Evolutionary conservation across 2,113 vertebrate genomes (phyloP), one percentile per base, ranked within the genome.

Genomic region (Pluvianellus socialis): DNA sequence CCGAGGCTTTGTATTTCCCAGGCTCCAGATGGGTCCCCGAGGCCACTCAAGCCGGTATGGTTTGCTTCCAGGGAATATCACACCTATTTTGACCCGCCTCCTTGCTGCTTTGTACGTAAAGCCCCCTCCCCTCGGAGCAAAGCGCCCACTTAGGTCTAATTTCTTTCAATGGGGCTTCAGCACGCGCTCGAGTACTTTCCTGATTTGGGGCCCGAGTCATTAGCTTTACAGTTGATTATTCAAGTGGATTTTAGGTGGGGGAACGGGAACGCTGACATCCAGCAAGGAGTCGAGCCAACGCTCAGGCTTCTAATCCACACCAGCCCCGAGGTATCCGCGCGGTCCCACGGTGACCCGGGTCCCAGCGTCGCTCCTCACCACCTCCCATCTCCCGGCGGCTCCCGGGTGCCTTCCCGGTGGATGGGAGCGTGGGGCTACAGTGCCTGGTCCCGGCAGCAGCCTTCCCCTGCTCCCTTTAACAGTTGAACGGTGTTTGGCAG

Each of bases 151-250:
- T 24, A 32, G 23, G 52, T 75, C 71, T 94, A 32, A 92, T 95
- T 94, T 86, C 86, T 33, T 56, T 96, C 79, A 44, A 61, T 94
- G 88, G 82, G 88, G 79, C 94, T 96, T 94, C 88, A 96, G 86
- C 58, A 18, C 67, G 76, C 86, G 71, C 92, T 96, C 59, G 62
- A 96, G 95, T 53, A 65, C 79, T 83, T 72, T 23, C 79, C 95
- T 96, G 91, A 95, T 94, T 92, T 76, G 92, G 94, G 92, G 58
- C 75, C 79, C 8, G 3, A 92, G 88, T 86, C 83, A 52, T 88
- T 73, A 95, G 67, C 92, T 83, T 91, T 45, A 28, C 63, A 45
- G 95, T 73, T 97, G 95, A 95, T 97, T 96, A 94, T 91, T 95
- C 90, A 88, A 95, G 96, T 94, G 92, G 91, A 30, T 86, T 94